Base-by-base conservation (phyloP, 2,113 vertebrate species). In the Myanophis thanlyinensis region DNA sequence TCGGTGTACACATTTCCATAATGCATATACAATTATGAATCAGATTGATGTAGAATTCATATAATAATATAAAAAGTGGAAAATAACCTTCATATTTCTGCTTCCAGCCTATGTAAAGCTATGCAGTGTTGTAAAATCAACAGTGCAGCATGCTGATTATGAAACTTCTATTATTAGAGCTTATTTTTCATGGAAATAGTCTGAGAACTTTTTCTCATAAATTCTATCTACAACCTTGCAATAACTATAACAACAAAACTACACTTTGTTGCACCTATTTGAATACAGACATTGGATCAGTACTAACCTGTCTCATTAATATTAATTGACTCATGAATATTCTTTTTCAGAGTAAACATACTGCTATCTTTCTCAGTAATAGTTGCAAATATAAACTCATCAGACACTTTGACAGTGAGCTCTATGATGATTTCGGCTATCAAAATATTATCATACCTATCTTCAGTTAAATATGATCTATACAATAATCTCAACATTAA, bases 341-440 rank as follows among this genome's bases (percentile, higher is more conserved):
- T 80, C 35, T 80, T 80, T 80, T 80, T 20, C 6, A 40, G 67
- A 80, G 40, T 80, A 80, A 80, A 22, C 7, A 80, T 80, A 40
- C 62, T 46, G 9, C 10, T 73, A n/a, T 54, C 47, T 49, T 49
- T 25, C 40, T 92, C 86, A 93, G 93, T 23, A 53, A 94, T 94
- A 95, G 49, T 94, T 85, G 93, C 85, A 52, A 94, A 95, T 62
- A 91, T 91, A 89, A 93, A 93, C 91, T 47, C 92, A 4, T 13
- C 89, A 87, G 93, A 96, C 91, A 87, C 91, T 92, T 92, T 94
- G 91, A 91, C 89, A 94, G 27, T 4, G 62, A 67, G 54, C 53
- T 93, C 30, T 47, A 53, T 49, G 23, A 92, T 94, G 15, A 90
- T 95, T 7, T 85, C 47, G 91, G 73, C 20, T 53, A 90, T 93